Percentiles rank a stretch among this genome's conserved stretches.
These are phyloP conservation scores for Oostethus manadensis DNA, from an alignment of 2,113 vertebrate species.

Conservation along the genomic window DNA sequence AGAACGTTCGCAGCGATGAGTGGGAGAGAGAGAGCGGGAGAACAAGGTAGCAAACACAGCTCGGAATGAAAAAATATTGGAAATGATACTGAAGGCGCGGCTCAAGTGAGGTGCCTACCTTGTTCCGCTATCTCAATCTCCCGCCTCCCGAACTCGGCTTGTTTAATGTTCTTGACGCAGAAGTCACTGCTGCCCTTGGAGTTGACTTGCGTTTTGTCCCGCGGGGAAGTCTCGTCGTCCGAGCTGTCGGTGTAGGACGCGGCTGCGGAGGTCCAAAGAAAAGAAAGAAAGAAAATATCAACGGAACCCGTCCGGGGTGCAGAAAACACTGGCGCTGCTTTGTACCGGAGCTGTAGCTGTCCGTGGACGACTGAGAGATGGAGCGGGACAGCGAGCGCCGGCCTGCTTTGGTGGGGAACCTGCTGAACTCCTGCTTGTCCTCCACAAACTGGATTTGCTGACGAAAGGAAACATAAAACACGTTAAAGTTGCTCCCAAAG, in stretches of 20 bases:
- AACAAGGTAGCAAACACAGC: background rate
- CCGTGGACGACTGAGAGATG: slow-evolving; percentile 93
- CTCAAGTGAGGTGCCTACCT: slow-evolving; percentile 63
- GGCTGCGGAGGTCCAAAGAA: slow-evolving; percentile 73
- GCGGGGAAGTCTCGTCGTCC: slow-evolving; percentile 89
- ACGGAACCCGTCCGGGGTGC: background rate
- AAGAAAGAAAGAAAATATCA: background rate
- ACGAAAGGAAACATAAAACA: background rate
- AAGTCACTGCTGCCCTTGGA: slow-evolving; percentile 91
- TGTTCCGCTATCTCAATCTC: slow-evolving; percentile 96
- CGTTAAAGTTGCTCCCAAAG: too few relatives aligned
- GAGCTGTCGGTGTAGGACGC: slow-evolving; percentile 94
- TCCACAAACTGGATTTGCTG: slow-evolving; percentile 94
- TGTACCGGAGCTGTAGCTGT: slow-evolving; percentile 93
- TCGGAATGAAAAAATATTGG: too few relatives aligned
- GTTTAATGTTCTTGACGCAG: slow-evolving; percentile 96
- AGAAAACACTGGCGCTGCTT: background rate
- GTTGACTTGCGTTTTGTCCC: slow-evolving; percentile 91
- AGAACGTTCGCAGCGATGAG: slow-evolving; percentile 10
- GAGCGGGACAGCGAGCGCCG: slow-evolving; percentile 91
- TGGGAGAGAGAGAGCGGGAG: slow-evolving; percentile 3
- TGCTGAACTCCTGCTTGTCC: slow-evolving; percentile 94
- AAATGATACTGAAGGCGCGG: background rate
- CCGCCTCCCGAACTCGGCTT: slow-evolving; percentile 89
- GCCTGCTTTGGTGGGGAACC: slow-evolving; percentile 87